These are phyloP conservation scores for Gymnoscopelus microlampas DNA, from an alignment of 2,797 vertebrate genomes.

Conservation along the genomic window DNA sequence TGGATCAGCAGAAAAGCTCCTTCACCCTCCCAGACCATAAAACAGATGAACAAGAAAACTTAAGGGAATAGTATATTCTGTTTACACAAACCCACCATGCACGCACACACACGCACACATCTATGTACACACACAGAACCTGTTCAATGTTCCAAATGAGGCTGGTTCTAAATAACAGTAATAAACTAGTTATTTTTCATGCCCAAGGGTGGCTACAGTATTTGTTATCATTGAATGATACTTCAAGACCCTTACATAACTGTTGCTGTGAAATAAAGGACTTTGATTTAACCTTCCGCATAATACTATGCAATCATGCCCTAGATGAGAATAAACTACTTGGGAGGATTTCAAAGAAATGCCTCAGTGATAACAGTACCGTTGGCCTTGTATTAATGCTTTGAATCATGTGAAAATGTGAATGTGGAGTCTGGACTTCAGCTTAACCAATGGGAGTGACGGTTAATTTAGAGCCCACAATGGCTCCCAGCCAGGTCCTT, in stretches of 20 bases:
- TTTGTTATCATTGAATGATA: slow-evolving; percentile 12
- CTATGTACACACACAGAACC: slow-evolving; percentile 31
- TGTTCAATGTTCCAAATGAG: slow-evolving; percentile 44
- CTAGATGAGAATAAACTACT: slow-evolving; percentile 38
- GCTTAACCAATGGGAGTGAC: slow-evolving; percentile 40
- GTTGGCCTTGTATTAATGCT: slow-evolving; percentile 48
- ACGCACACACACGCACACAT: slow-evolving; percentile 23
- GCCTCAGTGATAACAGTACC: slow-evolving; percentile 27
- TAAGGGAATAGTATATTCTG: slow-evolving; percentile 11
- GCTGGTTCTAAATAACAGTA: slow-evolving; percentile 51
- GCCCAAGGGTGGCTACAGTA: slow-evolving; percentile 19
- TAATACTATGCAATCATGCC: slow-evolving; percentile 16
- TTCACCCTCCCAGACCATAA: no score
- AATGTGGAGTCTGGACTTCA: slow-evolving; percentile 30
- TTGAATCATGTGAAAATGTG: slow-evolving; percentile 42
- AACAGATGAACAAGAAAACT: slow-evolving; percentile 30
- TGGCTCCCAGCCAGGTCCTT: slow-evolving; percentile 35
- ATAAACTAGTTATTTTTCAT: slow-evolving; percentile 42
- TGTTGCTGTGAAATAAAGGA: slow-evolving; percentile 2
- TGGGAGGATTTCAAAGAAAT: slow-evolving; percentile 47
- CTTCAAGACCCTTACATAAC: slow-evolving; percentile 29
- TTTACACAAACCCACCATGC: neutral
- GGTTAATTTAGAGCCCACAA: slow-evolving; percentile 32
- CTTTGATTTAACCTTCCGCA: neutral
- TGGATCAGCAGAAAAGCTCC: no score